phyloP scores from a whole-genome alignment of 2,888 invertebrate species.

The Agrotis exclamationis region DNA sequence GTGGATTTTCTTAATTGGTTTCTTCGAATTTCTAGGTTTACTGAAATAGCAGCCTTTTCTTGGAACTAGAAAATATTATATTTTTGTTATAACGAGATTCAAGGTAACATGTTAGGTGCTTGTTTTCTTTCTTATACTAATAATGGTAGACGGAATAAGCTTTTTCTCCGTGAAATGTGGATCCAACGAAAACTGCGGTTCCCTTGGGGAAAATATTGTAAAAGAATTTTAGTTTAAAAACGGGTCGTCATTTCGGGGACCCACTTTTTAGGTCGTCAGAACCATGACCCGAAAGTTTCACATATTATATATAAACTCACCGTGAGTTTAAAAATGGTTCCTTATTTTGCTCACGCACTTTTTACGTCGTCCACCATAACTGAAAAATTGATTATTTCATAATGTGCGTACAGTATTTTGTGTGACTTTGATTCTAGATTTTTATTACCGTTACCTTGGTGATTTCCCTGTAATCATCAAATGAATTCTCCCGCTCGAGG shows the following conservation, averaged over 20 bases:
- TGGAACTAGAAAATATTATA: conserved; percentile 16
- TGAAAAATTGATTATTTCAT: too few species aligned
- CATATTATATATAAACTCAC: not conserved
- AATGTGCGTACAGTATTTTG: not conserved
- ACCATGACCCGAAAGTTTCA: not conserved
- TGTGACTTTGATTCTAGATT: not conserved
- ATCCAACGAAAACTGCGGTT: not conserved
- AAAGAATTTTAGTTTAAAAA: not conserved
- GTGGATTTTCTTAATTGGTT: conserved; percentile 38
- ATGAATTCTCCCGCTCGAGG: too few species aligned
- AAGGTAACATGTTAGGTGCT: conserved; percentile 30
- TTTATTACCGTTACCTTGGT: too few species aligned
- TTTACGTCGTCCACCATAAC: too few species aligned
- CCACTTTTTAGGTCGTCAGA: not conserved
- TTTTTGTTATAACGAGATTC: conserved; percentile 4
- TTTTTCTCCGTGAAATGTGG: not conserved
- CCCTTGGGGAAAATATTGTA: not conserved
- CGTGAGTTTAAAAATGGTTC: too few species aligned
- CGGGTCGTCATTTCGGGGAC: not conserved
- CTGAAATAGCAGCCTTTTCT: not conserved
- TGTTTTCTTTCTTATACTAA: conserved; percentile 20
- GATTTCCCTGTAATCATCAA: too few species aligned
- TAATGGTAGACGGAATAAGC: conserved; percentile 19
- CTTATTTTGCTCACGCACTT: too few species aligned
- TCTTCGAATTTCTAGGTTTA: not conserved